Percentiles rank a stretch among this genome's conserved stretches.
These are phyloP conservation scores for Tetrax tetrax DNA, from an alignment of 2,113 vertebrate species.

Conservation along the genomic window DNA sequence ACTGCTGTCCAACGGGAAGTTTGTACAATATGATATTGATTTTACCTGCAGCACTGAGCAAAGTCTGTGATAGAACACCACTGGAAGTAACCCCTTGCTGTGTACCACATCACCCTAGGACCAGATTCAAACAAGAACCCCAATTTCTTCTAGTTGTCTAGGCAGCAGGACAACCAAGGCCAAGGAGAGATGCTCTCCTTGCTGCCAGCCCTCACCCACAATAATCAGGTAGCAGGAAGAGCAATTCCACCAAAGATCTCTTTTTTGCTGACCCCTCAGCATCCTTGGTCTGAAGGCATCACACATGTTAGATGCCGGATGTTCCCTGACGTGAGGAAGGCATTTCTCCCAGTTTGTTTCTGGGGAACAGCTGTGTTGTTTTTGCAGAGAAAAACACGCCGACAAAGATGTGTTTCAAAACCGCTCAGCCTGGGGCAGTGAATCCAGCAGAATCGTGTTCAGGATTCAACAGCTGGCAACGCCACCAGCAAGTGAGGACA, in stretches of 20 bases:
- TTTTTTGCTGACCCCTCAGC: not conserved
- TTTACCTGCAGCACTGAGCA: not conserved
- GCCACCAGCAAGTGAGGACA: not conserved
- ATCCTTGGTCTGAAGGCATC: rapidly evolving
- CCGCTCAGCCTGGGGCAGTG: rapidly evolving
- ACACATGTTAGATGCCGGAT: not conserved
- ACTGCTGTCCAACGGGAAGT: not conserved
- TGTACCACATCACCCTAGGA: rapidly evolving
- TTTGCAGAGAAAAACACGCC: not conserved
- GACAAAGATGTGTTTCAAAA: not conserved
- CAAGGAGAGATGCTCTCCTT: not conserved
- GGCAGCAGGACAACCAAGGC: not conserved
- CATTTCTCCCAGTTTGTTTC: not conserved
- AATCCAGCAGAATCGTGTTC: not conserved
- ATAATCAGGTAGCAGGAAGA: not conserved
- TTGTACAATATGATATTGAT: not conserved
- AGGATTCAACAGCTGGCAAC: not conserved
- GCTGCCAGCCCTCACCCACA: not conserved
- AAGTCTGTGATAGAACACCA: not conserved
- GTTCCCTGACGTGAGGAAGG: not conserved
- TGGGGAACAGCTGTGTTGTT: rapidly evolving
- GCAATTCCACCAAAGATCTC: not conserved
- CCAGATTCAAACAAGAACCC: not conserved
- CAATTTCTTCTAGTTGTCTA: not conserved
- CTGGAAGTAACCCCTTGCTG: not conserved